Conservation (phyloP, 2,113 vertebrate species). For the Crotalus viridis region DNA sequence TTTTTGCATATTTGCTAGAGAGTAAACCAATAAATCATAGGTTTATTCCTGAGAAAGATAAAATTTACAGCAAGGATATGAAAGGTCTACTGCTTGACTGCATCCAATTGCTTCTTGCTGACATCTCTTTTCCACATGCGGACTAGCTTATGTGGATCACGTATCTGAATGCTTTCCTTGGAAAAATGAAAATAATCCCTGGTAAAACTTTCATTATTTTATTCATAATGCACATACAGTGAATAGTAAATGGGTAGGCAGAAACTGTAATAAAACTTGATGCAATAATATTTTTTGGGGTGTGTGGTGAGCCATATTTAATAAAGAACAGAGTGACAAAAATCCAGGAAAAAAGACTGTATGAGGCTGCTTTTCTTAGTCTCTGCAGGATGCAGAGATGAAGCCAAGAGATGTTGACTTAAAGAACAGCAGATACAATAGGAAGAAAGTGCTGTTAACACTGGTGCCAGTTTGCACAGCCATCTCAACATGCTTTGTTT, state of each 20-base stretch:
- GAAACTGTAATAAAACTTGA: slow-evolving; percentile 16
- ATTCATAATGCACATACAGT: slow-evolving; percentile 29
- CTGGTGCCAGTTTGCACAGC: background rate
- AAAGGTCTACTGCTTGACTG: background rate
- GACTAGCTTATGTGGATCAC: slow-evolving; percentile 18
- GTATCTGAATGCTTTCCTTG: slow-evolving; percentile 14
- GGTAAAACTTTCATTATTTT: slow-evolving; percentile 54
- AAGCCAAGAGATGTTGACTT: background rate
- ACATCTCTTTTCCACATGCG: background rate
- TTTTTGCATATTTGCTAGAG: background rate
- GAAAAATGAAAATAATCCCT: slow-evolving; percentile 46
- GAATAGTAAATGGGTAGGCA: slow-evolving; percentile 20
- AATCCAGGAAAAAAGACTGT: rapidly evolving
- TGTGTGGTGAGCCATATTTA: slow-evolving; percentile 31
- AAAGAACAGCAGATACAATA: background rate
- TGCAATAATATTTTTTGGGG: background rate
- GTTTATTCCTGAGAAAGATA: background rate
- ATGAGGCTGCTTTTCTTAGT: background rate
- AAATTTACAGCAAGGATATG: background rate
- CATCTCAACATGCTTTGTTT: background rate
- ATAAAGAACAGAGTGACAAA: background rate
- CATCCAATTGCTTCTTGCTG: background rate
- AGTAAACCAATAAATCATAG: background rate
- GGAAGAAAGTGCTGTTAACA: background rate
- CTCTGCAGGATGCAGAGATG: background rate